Percentiles rank a stretch among this genome's conserved stretches.
Conservation (phyloP, 2,888 invertebrate genomes). For the Achlya flavicornis region DNA sequence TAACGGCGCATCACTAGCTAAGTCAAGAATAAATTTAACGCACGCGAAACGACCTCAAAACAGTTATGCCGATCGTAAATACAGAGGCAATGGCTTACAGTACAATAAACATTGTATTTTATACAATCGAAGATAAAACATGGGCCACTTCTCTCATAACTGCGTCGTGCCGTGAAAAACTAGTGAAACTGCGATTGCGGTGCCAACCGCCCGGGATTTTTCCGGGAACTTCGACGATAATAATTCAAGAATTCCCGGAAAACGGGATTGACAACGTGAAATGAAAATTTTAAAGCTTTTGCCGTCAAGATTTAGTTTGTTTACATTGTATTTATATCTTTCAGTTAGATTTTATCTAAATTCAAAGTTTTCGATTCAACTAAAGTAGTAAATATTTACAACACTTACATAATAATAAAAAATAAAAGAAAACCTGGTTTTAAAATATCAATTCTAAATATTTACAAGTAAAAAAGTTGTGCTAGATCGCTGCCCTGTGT, state of each 20-base stretch:
- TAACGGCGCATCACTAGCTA: conserved; percentile 15
- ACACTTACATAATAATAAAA: too few relatives aligned
- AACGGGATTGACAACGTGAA: background rate
- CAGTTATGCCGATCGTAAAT: conserved; percentile 31
- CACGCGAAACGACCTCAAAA: conserved; percentile 30
- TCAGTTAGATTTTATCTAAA: too few relatives aligned
- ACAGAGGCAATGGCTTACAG: conserved; percentile 15
- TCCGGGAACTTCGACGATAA: background rate
- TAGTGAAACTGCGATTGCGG: background rate
- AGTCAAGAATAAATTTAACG: conserved; percentile 38
- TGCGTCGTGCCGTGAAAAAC: conserved; percentile 12
- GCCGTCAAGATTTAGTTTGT: too few relatives aligned
- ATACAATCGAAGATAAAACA: conserved; percentile 21
- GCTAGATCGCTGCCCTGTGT: too few relatives aligned
- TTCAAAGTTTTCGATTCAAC: too few relatives aligned
- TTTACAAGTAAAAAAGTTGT: too few relatives aligned
- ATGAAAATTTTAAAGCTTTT: too few relatives aligned
- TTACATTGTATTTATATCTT: too few relatives aligned
- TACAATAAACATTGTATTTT: conserved; percentile 38
- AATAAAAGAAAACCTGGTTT: too few relatives aligned
- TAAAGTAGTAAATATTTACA: too few relatives aligned
- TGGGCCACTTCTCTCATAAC: conserved; percentile 33
- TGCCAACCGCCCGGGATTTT: background rate
- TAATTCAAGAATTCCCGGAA: background rate
- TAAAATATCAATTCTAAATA: too few relatives aligned